Conservation (phyloP, 1,140 invertebrate species). For the Brevipalpus yothersi region DNA sequence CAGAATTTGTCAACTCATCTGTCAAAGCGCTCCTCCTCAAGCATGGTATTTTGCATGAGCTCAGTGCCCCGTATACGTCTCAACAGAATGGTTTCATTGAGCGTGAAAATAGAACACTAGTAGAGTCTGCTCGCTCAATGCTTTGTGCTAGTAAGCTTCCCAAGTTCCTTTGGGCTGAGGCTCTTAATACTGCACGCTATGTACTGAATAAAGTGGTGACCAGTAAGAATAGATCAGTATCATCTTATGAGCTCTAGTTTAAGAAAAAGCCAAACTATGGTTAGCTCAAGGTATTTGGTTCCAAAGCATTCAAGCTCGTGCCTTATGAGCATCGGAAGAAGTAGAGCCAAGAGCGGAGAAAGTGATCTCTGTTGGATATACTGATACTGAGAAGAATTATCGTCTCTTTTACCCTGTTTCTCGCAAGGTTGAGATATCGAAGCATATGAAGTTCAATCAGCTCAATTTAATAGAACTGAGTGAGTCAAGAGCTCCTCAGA, state of each 20-base stretch:
- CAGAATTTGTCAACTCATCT: background rate
- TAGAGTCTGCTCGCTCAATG: constrained; percentile 9
- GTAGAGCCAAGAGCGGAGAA: background rate
- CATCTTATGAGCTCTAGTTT: background rate
- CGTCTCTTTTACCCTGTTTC: background rate
- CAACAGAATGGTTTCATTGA: constrained; percentile 3
- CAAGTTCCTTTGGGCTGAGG: constrained; percentile 7
- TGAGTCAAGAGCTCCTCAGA: too few species aligned
- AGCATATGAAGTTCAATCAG: background rate
- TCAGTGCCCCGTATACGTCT: background rate
- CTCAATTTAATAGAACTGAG: too few species aligned
- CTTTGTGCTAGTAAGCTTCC: constrained; percentile 2
- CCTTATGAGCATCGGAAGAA: background rate
- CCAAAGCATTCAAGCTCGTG: background rate
- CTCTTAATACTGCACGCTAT: constrained; percentile 2
- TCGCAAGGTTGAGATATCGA: background rate
- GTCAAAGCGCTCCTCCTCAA: background rate
- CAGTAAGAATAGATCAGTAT: background rate
- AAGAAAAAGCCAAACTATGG: background rate
- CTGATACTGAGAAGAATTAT: background rate
- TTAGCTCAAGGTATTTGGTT: background rate
- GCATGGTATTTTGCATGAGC: constrained; percentile 3
- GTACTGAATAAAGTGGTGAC: constrained; percentile 1
- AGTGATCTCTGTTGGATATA: background rate
- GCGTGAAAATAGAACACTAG: background rate